Evolutionary conservation across 1,140 invertebrate genomes (phyloP), one percentile per base, ranked within the genome.

Genomic region (Agraylea sexmaculata): DNA sequence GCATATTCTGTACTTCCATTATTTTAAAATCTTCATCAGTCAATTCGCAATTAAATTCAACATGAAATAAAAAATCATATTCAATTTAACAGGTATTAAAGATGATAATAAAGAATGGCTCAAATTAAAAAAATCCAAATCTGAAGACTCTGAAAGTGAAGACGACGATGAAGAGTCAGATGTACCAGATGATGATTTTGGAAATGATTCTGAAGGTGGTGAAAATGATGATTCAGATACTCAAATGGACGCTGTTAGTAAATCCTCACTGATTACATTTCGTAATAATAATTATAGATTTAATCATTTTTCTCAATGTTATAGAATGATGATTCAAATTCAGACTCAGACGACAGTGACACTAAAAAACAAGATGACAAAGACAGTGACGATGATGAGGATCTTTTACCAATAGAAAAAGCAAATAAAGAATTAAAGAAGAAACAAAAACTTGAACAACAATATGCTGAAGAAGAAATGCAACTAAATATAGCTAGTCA

Each of bases 401-500:
- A 82, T 55, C 56, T 85, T 56, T 58, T 90, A 20, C 87, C 88
- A 1, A 87, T 94, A 59, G 89, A 94, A 66, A 87, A 80, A 58
- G 74, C 78, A 43, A 82, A 84, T 40, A 82, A 80, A 43, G 87
- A 81, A 59, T 61, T 94, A 2, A 78, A 77, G 53, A 80, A 80
- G 51, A 78, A 84, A 54, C 67, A 83, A 56, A 70, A 73, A 42
- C 56, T 74, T 53, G 75, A 82, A 46, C 70, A 75, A 31, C 75
- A 87, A 63, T 53, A 84, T 30, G 81, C 83, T n/a, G 78, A 87
- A 47, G 77, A 81, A 47, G 83, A 90, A 64, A 68, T 87, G 61
- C 70, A 79, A 54, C 67, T 86, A 35, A 84, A 87, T 56, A 74
- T 83, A 35, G 70, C 71, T 3, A 74, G 77, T 46, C 75, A 79